These are phyloP conservation scores for Pristionchus mayeri DNA, from an alignment of 2,888 invertebrate species.

Conservation along the genomic window DNA sequence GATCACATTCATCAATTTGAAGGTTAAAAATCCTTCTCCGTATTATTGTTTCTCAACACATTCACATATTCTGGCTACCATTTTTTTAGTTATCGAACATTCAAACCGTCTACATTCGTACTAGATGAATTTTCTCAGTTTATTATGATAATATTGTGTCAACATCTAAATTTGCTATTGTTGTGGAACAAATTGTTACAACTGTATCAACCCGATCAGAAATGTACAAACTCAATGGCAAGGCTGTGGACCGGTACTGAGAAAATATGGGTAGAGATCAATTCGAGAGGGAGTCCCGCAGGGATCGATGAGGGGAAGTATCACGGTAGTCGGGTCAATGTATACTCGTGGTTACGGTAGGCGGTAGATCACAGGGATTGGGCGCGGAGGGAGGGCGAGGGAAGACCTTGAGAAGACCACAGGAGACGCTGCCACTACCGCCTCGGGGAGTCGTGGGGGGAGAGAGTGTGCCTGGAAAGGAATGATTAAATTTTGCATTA, in stretches of 20 bases:
- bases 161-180: too few relatives aligned
- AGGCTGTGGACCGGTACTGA: not conserved
- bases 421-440: not conserved
- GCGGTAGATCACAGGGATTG: conserved; percentile 1
- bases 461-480: not conserved
- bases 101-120: too few relatives aligned
- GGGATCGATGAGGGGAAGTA: not conserved
- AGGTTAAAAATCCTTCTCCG: too few relatives aligned
- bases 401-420: conserved; percentile 28
- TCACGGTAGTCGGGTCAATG: not conserved
- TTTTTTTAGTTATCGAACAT: too few relatives aligned
- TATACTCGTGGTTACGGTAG: conserved; percentile 12
- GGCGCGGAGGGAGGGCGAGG: not conserved
- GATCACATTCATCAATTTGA: too few relatives aligned
- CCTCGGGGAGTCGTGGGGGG: not conserved
- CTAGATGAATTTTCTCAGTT: too few relatives aligned
- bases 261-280: not conserved
- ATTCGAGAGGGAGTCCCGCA: not conserved
- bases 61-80: too few relatives aligned
- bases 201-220: too few relatives aligned
- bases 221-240: too few relatives aligned
- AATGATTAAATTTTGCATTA: not conserved
- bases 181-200: too few relatives aligned
- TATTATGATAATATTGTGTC: too few relatives aligned
- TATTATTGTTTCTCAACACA: too few relatives aligned